phyloP scores from a whole-genome alignment of 1,140 invertebrate genomes.

The Aradophagus sp. region DNA sequence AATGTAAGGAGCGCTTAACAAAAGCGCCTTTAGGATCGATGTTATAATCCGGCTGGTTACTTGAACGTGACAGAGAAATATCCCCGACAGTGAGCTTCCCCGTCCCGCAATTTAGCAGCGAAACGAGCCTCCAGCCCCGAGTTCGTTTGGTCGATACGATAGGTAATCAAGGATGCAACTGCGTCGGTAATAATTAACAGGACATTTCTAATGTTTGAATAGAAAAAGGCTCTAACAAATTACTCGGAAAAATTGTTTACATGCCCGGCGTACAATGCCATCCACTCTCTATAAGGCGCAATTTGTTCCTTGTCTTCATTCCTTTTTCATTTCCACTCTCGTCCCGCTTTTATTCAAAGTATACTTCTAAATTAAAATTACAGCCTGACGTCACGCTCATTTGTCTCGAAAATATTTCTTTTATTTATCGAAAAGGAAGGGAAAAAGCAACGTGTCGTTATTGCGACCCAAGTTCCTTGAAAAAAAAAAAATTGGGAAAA shows the following conservation, averaged over 20 bases:
- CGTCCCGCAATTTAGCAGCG: constrained; percentile 42
- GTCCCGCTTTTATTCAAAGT: no score
- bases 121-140: constrained; percentile 36
- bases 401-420: no score
- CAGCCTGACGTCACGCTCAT: no score
- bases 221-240: constrained; percentile 35
- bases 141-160: constrained; percentile 51
- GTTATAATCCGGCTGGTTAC: constrained; percentile 37
- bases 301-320: no score
- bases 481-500: no score
- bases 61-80: constrained; percentile 47
- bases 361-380: no score
- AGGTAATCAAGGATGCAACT: constrained; percentile 51
- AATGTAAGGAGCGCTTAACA: constrained; percentile 11
- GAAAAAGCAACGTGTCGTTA: no score
- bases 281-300: no score
- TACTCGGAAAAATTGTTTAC: constrained; percentile 44
- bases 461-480: no score
- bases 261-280: constrained; percentile 1
- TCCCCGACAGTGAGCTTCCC: constrained; percentile 28
- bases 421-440: no score
- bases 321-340: no score
- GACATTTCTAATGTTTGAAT: constrained; percentile 48
- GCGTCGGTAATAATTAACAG: constrained; percentile 44
- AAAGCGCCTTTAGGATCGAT: constrained; percentile 12